Evolutionary conservation across 2,888 invertebrate species (phyloP), one percentile per base, ranked within the genome.

Genomic region (Pterostichus niger): DNA sequence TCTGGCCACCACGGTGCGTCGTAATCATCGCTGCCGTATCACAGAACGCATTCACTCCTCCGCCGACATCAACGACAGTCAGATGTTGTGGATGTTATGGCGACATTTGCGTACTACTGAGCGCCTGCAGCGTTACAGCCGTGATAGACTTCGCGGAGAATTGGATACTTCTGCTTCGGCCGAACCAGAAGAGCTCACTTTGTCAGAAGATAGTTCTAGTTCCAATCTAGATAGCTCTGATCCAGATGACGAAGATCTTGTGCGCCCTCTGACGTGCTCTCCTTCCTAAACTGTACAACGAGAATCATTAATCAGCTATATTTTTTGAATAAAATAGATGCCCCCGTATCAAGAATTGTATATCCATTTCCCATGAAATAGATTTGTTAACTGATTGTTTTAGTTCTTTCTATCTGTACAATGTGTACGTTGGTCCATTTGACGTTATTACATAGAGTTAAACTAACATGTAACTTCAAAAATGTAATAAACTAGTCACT

Each of bases 11-110:
- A 88, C 88, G 0, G 85, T 90, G 5, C 87, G 86, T 81, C 84
- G 86, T 64, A 89, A 90, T 75, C 61, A 81, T 46, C 82, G 84
- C 31, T 71, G 77, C 31, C 49, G 84, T 24, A 54, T 81, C 31
- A 78, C 84, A 1, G 77, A 83, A 44, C 49, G 84, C 59, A 83
- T 71, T 81, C 84, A 80, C 56, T 84, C 84, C 56, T 84, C 84
- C 7, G 84, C 87, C 9, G 88, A 88, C 68, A 86, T 87, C 17
- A 87, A 87, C 76, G 88, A 88, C 79, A 88, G 86, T 80, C 88
- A 88, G 85, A 88, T 89, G 87, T 85, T 89, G 84, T 89, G 89
- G 89, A 89, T 89, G 88, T 85, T 89, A 44, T 90, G 89, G 89
- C 86, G 88, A 82, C 89, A 88, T 84, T 85, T 88, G 10, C 86